Evolutionary conservation across 2,888 invertebrate species (phyloP).

Genomic region (Zygaena filipendulae): DNA sequence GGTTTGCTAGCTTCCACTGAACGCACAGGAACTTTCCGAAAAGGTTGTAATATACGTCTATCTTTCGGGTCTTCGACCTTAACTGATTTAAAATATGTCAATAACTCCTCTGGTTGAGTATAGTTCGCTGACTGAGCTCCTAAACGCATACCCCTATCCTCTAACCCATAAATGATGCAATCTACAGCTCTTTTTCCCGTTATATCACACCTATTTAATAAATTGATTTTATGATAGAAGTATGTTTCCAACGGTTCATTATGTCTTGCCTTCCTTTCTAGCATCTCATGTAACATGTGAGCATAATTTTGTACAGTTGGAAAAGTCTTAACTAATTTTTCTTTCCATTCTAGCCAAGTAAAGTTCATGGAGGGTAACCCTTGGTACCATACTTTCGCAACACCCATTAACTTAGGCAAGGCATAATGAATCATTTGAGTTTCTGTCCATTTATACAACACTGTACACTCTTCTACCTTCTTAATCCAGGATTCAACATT

Average conservation of each 20-base stretch:
- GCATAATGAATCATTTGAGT: constrained; percentile 13
- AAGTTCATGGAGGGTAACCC: constrained; percentile 11
- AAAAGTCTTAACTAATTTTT: constrained; percentile 15
- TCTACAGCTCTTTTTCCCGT: constrained; percentile 16
- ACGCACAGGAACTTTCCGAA: no score
- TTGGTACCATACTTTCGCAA: constrained; percentile 19
- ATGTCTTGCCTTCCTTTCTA: constrained; percentile 7
- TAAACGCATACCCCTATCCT: constrained; percentile 12
- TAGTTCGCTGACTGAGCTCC: constrained; percentile 15
- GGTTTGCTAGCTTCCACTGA: no score
- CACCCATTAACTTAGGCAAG: constrained; percentile 14
- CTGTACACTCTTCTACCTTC: constrained; percentile 17
- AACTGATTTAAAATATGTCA: no score
- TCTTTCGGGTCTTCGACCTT: no score
- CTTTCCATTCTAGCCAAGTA: constrained; percentile 18
- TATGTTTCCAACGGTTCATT: constrained; percentile 13
- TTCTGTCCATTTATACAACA: constrained; percentile 14
- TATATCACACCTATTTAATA: constrained; percentile 17
- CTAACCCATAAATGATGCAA: constrained; percentile 18
- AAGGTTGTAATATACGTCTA: no score
- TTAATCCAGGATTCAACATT: constrained; percentile 12
- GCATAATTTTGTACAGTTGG: constrained; percentile 17
- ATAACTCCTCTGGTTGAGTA: constrained; percentile 15
- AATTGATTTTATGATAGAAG: constrained; percentile 14
- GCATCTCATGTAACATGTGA: constrained; percentile 15